These are phyloP conservation scores for Patella caerulea DNA, from an alignment of 2,888 invertebrate species.

Conservation along the genomic window DNA sequence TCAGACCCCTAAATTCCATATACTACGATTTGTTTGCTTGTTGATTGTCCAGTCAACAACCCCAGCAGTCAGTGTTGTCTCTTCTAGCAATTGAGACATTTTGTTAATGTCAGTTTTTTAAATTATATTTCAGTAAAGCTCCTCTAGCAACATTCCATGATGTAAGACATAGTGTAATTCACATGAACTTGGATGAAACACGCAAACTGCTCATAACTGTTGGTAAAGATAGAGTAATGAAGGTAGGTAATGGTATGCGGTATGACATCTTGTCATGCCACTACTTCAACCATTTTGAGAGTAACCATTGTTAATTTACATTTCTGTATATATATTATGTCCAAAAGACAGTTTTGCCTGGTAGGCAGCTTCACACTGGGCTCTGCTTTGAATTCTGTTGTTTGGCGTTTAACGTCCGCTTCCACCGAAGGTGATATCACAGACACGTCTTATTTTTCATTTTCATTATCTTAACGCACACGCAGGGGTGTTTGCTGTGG, in stretches of 20 bases:
- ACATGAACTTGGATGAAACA: slow-evolving; percentile 91
- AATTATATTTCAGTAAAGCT: slow-evolving; percentile 80
- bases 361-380: neutral
- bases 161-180: slow-evolving; percentile 90
- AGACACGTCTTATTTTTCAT: too few relatives aligned
- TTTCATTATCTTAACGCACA: too few relatives aligned
- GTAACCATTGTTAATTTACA: neutral
- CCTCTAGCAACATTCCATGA: slow-evolving; percentile 96
- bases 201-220: slow-evolving; percentile 90
- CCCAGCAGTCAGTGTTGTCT: too few relatives aligned
- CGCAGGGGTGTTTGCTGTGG: too few relatives aligned
- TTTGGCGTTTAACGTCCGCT: too few relatives aligned
- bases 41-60: too few relatives aligned
- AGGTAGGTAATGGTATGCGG: slow-evolving; percentile 72
- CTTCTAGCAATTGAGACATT: too few relatives aligned
- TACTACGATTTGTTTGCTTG: too few relatives aligned
- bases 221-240: slow-evolving; percentile 95
- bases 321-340: neutral
- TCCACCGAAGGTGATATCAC: too few relatives aligned
- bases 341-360: neutral
- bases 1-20: too few relatives aligned
- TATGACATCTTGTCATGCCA: neutral
- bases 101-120: too few relatives aligned
- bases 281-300: neutral
- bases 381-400: neutral